Evolutionary conservation across 2,888 invertebrate genomes (phyloP).

Genomic region (Phasia obesa): DNA sequence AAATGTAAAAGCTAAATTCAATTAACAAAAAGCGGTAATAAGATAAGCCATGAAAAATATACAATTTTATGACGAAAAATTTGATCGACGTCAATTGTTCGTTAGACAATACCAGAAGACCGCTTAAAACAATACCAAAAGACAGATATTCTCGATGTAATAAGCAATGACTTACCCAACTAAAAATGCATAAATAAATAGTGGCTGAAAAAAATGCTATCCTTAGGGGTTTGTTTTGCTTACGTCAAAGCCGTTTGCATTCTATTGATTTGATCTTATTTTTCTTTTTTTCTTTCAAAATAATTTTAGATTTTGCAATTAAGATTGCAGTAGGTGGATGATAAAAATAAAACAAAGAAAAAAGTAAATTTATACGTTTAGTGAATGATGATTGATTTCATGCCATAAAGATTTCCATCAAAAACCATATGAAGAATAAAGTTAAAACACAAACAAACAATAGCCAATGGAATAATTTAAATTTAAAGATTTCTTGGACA

Average conservation of each 20-base stretch:
- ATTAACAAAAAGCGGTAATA: constrained; percentile 49
- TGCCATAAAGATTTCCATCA: constrained; percentile 69
- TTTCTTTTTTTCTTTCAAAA: background rate
- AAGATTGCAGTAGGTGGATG: constrained; percentile 53
- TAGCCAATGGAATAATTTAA: constrained; percentile 21
- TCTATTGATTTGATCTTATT: constrained; percentile 48
- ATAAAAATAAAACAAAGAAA: background rate
- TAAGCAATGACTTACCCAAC: constrained; percentile 34
- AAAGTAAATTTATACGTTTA: constrained; percentile 58
- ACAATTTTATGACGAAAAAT: constrained; percentile 44
- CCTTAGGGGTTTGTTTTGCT: constrained; percentile 56
- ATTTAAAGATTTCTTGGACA: constrained; percentile 18
- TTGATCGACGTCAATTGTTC: background rate
- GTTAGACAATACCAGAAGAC: no score
- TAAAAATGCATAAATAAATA: constrained; percentile 33
- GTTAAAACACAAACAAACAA: background rate
- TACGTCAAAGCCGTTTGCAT: constrained; percentile 35
- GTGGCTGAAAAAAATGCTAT: constrained; percentile 20
- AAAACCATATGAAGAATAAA: constrained; percentile 32
- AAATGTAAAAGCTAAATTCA: constrained; percentile 66
- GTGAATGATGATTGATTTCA: constrained; percentile 71
- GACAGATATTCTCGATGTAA: constrained; percentile 53
- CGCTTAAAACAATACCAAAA: constrained; percentile 9
- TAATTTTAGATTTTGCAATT: constrained; percentile 56
- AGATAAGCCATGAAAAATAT: constrained; percentile 28